Percentiles rank a stretch among this genome's conserved stretches.
Conservation (phyloP, 2,888 invertebrate genomes). For the Frankliniella fusca region DNA sequence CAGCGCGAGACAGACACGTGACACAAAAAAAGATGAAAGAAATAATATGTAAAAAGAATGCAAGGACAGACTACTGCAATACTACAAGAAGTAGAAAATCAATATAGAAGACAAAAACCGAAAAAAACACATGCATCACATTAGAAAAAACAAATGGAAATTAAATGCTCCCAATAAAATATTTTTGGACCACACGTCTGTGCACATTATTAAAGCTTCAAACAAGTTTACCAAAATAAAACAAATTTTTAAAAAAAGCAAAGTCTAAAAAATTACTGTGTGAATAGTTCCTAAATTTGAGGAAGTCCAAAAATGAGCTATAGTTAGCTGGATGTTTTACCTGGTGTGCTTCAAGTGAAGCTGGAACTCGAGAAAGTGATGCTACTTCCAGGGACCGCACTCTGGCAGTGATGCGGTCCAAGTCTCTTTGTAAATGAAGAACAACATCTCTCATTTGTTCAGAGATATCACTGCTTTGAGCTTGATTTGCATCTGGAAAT, state of each 20-base stretch:
- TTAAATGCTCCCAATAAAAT: background rate
- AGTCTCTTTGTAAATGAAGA: conserved; percentile 50
- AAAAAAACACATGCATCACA: background rate
- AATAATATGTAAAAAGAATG: background rate
- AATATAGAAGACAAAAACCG: background rate
- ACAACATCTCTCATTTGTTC: conserved; percentile 51
- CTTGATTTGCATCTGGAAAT: background rate
- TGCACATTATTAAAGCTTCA: no score
- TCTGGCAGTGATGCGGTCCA: conserved; percentile 50
- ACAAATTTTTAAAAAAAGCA: no score
- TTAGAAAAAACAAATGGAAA: background rate
- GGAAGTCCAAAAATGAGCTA: no score
- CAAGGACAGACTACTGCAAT: background rate
- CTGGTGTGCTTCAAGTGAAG: conserved; percentile 38
- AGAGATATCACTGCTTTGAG: conserved; percentile 45
- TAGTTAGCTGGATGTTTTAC: background rate
- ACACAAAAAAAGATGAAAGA: background rate
- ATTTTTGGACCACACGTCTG: no score
- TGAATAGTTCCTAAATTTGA: no score
- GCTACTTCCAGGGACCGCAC: conserved; percentile 48
- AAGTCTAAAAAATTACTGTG: no score
- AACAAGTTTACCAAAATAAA: no score
- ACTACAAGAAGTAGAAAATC: background rate
- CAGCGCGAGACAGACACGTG: background rate
- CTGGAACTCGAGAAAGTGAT: conserved; percentile 32